Percentiles rank a stretch among this genome's conserved stretches.
phyloP scores from a whole-genome alignment of 2,797 vertebrate species.

The Anabas testudineus region DNA sequence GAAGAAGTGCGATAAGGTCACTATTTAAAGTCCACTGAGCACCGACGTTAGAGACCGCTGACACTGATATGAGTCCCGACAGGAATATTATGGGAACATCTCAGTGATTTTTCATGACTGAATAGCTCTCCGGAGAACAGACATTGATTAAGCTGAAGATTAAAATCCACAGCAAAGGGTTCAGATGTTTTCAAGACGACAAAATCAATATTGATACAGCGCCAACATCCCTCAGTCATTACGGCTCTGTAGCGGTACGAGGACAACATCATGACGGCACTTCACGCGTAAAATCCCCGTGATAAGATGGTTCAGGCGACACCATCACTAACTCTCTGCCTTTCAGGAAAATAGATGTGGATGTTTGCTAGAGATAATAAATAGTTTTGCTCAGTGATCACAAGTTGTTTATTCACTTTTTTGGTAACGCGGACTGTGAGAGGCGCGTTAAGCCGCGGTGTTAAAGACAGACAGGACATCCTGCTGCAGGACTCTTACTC shows the following conservation, averaged over 20 bases:
- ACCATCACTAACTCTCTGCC: too few species aligned
- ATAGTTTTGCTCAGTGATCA: neutral
- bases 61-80: constrained; percentile 4
- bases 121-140: constrained; percentile 13
- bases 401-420: neutral
- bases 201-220: neutral
- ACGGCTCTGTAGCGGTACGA: neutral
- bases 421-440: neutral
- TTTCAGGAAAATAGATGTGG: rapidly evolving
- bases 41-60: neutral
- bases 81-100: constrained; percentile 2
- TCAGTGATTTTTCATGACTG: neutral
- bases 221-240: neutral
- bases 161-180: constrained; percentile 11
- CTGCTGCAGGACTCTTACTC: neutral
- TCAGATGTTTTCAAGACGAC: constrained; percentile 10
- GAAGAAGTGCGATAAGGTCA: constrained; percentile 10
- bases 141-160: constrained; percentile 10
- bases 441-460: neutral
- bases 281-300: neutral
- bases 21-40: neutral
- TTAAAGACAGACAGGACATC: neutral
- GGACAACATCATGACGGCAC: neutral
- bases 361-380: neutral
- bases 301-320: neutral